A percentile compares a stretch with the other conserved stretches of the same genome.
These are phyloP conservation scores for Drosophila borealis DNA, from an alignment of 2,888 invertebrate genomes.

Conservation along the genomic window DNA sequence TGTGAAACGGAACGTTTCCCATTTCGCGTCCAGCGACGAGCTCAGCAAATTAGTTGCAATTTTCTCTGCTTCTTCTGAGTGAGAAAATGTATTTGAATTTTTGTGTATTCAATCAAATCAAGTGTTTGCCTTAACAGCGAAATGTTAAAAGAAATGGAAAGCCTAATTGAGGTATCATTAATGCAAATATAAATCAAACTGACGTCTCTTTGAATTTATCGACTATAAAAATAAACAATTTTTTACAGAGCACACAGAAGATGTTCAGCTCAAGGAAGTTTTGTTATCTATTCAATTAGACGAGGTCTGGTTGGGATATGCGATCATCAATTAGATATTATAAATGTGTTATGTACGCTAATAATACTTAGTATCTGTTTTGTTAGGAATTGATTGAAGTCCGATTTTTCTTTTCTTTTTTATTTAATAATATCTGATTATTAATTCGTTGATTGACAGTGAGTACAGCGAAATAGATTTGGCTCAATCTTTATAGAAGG, in stretches of 20 bases:
- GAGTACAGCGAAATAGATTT: too few relatives aligned
- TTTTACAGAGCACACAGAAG: neutral
- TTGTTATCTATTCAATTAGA: too few relatives aligned
- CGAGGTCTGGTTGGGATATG: too few relatives aligned
- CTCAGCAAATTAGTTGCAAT: constrained; percentile 37
- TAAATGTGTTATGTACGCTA: too few relatives aligned
- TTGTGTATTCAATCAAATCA: constrained; percentile 29
- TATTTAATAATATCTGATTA: too few relatives aligned
- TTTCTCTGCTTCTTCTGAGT: constrained; percentile 1
- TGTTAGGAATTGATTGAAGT: too few relatives aligned
- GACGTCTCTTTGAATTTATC: neutral
- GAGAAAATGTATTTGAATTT: constrained; percentile 30
- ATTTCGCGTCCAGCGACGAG: constrained; percentile 10
- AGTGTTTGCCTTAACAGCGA: constrained; percentile 16
- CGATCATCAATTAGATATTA: too few relatives aligned
- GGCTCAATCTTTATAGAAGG: too few relatives aligned
- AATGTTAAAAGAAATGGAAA: neutral
- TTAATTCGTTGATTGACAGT: too few relatives aligned
- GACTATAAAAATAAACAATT: neutral
- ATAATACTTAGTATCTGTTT: too few relatives aligned
- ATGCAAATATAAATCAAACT: neutral
- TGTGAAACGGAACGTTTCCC: constrained; percentile 42
- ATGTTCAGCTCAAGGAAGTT: neutral
- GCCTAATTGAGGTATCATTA: too few relatives aligned
- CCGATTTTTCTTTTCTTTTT: too few relatives aligned